Conservation (phyloP, 2,797 vertebrate genomes). For the Cetoscarus ocellatus region DNA sequence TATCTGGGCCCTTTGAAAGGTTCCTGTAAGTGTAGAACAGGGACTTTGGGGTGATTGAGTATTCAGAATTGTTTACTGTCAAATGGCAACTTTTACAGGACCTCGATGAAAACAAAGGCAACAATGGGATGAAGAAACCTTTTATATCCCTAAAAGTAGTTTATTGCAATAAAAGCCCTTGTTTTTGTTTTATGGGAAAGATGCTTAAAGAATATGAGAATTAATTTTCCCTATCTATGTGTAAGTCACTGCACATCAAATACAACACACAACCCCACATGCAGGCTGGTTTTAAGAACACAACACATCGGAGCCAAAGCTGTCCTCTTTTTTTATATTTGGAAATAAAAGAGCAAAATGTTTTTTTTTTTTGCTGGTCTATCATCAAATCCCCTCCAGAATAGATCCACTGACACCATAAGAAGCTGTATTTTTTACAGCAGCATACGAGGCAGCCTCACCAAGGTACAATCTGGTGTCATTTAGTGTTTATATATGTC, state of each 20-base stretch:
- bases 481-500: conserved; percentile 42
- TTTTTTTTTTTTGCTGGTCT: neutral
- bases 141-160: neutral
- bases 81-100: too few species aligned
- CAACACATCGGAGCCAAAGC: too few species aligned
- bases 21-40: too few species aligned
- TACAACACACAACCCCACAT: conserved; percentile 48
- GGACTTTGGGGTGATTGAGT: too few species aligned
- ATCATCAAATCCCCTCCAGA: neutral
- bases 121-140: too few species aligned
- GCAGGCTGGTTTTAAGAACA: conserved; percentile 35
- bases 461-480: conserved; percentile 4
- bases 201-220: neutral
- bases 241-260: conserved; percentile 49
- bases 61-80: too few species aligned
- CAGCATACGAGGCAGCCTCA: conserved; percentile 13
- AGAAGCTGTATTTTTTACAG: neutral
- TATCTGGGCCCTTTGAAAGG: too few species aligned
- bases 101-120: too few species aligned
- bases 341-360: neutral
- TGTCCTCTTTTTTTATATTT: neutral
- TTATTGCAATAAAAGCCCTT: neutral
- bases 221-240: neutral
- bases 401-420: conserved; percentile 2
- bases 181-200: neutral